Base-by-base conservation (phyloP, 2,113 vertebrate genomes). In the Pyrgilauda ruficollis region DNA sequence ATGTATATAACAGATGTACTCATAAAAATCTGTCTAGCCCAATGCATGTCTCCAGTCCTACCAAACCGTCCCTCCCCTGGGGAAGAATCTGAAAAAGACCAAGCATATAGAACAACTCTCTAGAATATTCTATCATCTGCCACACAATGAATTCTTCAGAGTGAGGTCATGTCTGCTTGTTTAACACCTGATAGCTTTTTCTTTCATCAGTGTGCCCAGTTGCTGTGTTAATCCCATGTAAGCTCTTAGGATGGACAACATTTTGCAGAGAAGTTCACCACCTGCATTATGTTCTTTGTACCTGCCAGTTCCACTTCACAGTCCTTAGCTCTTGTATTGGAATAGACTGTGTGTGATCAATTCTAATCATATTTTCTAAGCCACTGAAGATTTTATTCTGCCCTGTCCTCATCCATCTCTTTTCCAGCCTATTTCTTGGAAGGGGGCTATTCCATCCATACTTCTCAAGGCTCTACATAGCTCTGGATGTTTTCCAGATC, bases 151-250 rank as follows among this genome's bases (percentile, higher is more conserved):
- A 33, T 82, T 47, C 44, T 62, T 63, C n/a, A 33, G 17, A 52
- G 31, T 49, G 50, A 73, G 15, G 16, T 59, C 28, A 73, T 0
- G 0, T 15, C 53, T 83, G 67, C 3, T 5, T 72, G 61, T 52
- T 84, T 79, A 83, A 58, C 7, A 75, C 3, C 11, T 44, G 11
- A 53, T 4, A 16, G 20, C 10, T 28, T 56, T 46, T 81, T 50
- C 6, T 52, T 83, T 44, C 27, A 15, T 11, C 19, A 49, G 21
- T 39, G 43, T 70, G 20, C 8, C 13, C 27, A 62, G 10, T 14
- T 69, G 39, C 56, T 50, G 4, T 5, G 4, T 70, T 62, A 66
- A 62, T 50, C 33, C 17, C 41, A 24, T 5, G 11, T 23, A 75
- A 76, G 8, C 15, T 84, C 66, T 52, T 43, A 84, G 41, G 52